A percentile compares a stretch with the other conserved stretches of the same genome.
phyloP scores from a whole-genome alignment of 1,140 invertebrate genomes.

The Microplitis demolitor region DNA sequence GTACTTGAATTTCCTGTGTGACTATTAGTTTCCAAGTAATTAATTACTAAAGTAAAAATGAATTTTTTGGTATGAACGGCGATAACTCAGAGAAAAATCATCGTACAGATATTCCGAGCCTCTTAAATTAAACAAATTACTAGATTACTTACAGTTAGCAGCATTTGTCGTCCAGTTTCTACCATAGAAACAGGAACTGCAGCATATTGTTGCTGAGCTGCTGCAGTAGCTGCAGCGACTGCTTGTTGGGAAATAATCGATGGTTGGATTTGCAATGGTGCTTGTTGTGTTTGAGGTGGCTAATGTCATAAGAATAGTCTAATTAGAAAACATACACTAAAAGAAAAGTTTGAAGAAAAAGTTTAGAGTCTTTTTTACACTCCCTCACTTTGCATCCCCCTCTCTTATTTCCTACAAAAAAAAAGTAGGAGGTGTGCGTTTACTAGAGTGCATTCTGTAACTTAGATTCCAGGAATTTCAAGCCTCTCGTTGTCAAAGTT shows the following conservation, averaged over 20 bases:
- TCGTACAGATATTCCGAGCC: too few relatives aligned
- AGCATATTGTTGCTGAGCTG: constrained; percentile 79
- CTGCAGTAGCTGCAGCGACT: constrained; percentile 61
- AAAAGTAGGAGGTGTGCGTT: too few relatives aligned
- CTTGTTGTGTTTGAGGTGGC: constrained; percentile 58
- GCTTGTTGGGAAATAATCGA: constrained; percentile 73
- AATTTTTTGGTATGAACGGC: too few relatives aligned
- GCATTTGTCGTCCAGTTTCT: constrained; percentile 74
- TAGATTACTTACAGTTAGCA: constrained; percentile 64
- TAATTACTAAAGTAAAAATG: too few relatives aligned
- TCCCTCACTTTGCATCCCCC: neutral
- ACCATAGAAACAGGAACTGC: constrained; percentile 87
- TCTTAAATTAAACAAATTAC: neutral
- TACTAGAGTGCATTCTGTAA: too few relatives aligned
- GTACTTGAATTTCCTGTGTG: too few relatives aligned
- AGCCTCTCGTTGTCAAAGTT: too few relatives aligned
- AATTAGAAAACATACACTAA: constrained; percentile 3
- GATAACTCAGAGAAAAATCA: too few relatives aligned
- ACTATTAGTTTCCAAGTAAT: too few relatives aligned
- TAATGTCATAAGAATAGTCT: constrained; percentile 21
- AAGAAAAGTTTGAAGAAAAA: neutral
- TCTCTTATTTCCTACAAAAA: neutral
- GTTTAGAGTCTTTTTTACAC: neutral
- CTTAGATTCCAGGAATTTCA: too few relatives aligned
- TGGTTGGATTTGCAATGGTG: constrained; percentile 70